Percentiles rank a stretch among this genome's conserved stretches.
phyloP scores from a whole-genome alignment of 2,888 invertebrate genomes.

The Mythimna lalbum region DNA sequence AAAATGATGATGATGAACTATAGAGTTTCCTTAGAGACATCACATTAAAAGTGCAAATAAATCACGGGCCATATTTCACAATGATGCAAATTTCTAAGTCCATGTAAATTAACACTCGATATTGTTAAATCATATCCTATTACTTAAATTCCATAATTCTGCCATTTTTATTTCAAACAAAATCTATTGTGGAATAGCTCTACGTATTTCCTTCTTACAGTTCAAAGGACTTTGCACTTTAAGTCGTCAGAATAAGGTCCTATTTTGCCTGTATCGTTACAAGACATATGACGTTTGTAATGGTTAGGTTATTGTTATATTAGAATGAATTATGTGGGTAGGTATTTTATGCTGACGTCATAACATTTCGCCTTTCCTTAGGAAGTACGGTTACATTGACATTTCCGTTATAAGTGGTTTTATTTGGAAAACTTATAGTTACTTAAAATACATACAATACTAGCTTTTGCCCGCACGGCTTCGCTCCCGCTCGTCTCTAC shows the following conservation, averaged over 20 bases:
- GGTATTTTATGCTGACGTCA: slow-evolving; percentile 35
- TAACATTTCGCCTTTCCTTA: slow-evolving; percentile 7
- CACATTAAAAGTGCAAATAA: slow-evolving; percentile 2
- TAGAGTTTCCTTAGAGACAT: slow-evolving; percentile 23
- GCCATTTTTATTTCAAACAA: slow-evolving; percentile 52
- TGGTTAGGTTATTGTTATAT: slow-evolving; percentile 5
- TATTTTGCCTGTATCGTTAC: not conserved
- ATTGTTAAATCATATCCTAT: slow-evolving; percentile 61
- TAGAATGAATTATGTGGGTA: slow-evolving; percentile 17
- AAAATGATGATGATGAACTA: no score
- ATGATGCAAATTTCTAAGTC: slow-evolving; percentile 46
- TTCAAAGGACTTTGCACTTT: slow-evolving; percentile 18
- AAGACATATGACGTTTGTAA: not conserved
- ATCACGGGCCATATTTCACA: slow-evolving; percentile 41
- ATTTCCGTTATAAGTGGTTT: slow-evolving; percentile 15
- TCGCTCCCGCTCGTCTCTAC: no score
- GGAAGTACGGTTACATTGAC: slow-evolving; percentile 23
- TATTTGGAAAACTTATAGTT: no score
- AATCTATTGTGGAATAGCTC: not conserved
- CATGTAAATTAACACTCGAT: slow-evolving; percentile 47
- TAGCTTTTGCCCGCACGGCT: no score
- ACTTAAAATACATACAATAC: no score
- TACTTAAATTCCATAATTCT: slow-evolving; percentile 69
- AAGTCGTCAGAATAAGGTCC: rapidly evolving
- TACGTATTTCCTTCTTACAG: not conserved